Base-by-base conservation (phyloP, 2,113 vertebrate species). In the Cygnus atratus region DNA sequence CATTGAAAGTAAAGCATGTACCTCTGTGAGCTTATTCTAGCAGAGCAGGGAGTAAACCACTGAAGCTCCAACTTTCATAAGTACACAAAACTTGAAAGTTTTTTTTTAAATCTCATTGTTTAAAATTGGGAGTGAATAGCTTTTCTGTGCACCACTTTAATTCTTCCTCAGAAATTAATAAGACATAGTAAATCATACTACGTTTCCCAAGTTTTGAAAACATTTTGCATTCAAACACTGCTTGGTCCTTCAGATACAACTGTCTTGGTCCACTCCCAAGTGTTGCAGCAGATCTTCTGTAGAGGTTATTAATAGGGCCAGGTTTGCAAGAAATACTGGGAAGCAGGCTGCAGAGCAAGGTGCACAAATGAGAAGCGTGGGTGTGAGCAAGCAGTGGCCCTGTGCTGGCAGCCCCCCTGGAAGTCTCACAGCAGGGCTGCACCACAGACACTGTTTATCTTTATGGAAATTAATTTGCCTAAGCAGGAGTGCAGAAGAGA, bases 41-140 rank as follows among this genome's bases (percentile, higher is more conserved):
- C 58, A 57, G 25, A 46, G 20, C 55, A 77, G 19, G 43, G 16
- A 73, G n/a, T 28, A 52, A 84, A 54, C 3, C 16, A 66, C 12
- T 39, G 28, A 67, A 80, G 25, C 8, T 52, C 18, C 5, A 12
- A 17, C 10, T 74, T 21, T 58, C 14, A 4, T 22, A 62, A 59
- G 9, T 6, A 33, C 28, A 76, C 5, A 66, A 21, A 46, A 22
- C 10, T n/a, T 43, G 21, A 29, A 26, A 4, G 4, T 39, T 29
- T 79, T 73, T 73, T 1, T 1, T 6, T 26, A 62, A 65, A 28
- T 11, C 10, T 52, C 28, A 10, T 5, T n/a, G 7, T 33, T 86
- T 43, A n/a, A 50, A 59, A 43, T 14, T 1, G 2, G 10, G 44
- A 63, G 10, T 0, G 0, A 76, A 39, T 12, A 31, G 5, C 21